phyloP scores from a whole-genome alignment of 2,113 vertebrate species.

The Sciurus niger region DNA sequence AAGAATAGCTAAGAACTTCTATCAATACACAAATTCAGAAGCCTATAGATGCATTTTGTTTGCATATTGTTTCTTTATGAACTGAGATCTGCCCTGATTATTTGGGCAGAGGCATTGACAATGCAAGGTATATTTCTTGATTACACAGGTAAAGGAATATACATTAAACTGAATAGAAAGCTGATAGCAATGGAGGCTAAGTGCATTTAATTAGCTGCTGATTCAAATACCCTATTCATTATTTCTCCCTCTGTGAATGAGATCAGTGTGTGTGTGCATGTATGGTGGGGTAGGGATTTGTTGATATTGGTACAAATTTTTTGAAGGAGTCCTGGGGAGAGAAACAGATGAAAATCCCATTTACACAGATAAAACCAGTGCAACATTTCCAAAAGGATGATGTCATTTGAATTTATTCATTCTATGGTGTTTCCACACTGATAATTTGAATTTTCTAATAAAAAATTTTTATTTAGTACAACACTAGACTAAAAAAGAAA shows the following conservation, averaged over 20 bases:
- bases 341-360: background rate
- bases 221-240: constrained; percentile 67
- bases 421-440: background rate
- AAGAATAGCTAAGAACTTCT: constrained; percentile 35
- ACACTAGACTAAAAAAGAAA: background rate
- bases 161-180: constrained; percentile 64
- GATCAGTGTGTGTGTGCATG: background rate
- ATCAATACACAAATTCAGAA: constrained; percentile 24
- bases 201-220: constrained; percentile 72
- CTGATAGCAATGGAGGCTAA: constrained; percentile 53
- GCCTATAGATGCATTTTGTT: constrained; percentile 32
- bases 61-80: constrained; percentile 74
- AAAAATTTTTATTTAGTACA: background rate
- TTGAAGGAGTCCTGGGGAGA: background rate
- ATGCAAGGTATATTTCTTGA: constrained; percentile 52
- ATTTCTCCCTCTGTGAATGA: constrained; percentile 62
- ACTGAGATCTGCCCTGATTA: constrained; percentile 64
- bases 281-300: background rate
- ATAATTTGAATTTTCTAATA: background rate
- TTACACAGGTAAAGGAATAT: constrained; percentile 71
- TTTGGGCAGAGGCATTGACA: constrained; percentile 71
- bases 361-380: background rate
- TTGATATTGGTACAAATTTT: background rate
- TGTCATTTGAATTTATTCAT: background rate
- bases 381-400: background rate